These are phyloP conservation scores for Amblyjoppa fuscipennis DNA, from an alignment of 2,888 invertebrate genomes.

Conservation along the genomic window DNA sequence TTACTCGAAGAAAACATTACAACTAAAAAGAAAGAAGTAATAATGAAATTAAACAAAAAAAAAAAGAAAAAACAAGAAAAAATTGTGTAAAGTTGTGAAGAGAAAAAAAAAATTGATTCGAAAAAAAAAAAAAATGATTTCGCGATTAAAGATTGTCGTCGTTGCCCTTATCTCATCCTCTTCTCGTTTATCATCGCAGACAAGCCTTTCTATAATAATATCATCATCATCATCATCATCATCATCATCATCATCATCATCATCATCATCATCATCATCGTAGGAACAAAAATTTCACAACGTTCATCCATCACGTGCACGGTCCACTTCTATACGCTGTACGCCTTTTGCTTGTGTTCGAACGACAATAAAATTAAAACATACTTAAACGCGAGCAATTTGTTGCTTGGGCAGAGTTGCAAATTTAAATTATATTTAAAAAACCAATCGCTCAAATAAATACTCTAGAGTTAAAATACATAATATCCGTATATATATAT, in stretches of 20 bases:
- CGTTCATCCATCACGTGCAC: conserved; percentile 54
- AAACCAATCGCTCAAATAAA: conserved; percentile 60
- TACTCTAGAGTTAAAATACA: conserved; percentile 56
- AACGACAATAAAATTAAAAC: conserved; percentile 67
- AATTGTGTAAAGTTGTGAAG: conserved; percentile 43
- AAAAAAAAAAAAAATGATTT: conserved; percentile 24
- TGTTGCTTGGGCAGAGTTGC: conserved; percentile 55
- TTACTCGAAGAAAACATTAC: conserved; percentile 76
- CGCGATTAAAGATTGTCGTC: conserved; percentile 30
- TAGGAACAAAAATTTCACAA: conserved; percentile 77
- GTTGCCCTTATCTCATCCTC: conserved; percentile 69
- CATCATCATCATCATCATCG: conserved; percentile 64
- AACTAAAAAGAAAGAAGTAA: conserved; percentile 27
- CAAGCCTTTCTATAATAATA: conserved; percentile 30
- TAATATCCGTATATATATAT: conserved; percentile 39
- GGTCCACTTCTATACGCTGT: conserved; percentile 56
- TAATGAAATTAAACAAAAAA: background rate
- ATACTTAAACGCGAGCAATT: conserved; percentile 65
- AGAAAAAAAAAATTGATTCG: conserved; percentile 22
- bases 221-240: background rate
- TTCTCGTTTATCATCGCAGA: conserved; percentile 69
- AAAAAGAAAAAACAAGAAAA: conserved; percentile 44
- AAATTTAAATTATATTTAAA: conserved; percentile 32
- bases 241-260: conserved; percentile 15
- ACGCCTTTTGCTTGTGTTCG: conserved; percentile 40